These are phyloP conservation scores for Tragelaphus oryx DNA, from an alignment of 2,797 vertebrate species.

Conservation along the genomic window DNA sequence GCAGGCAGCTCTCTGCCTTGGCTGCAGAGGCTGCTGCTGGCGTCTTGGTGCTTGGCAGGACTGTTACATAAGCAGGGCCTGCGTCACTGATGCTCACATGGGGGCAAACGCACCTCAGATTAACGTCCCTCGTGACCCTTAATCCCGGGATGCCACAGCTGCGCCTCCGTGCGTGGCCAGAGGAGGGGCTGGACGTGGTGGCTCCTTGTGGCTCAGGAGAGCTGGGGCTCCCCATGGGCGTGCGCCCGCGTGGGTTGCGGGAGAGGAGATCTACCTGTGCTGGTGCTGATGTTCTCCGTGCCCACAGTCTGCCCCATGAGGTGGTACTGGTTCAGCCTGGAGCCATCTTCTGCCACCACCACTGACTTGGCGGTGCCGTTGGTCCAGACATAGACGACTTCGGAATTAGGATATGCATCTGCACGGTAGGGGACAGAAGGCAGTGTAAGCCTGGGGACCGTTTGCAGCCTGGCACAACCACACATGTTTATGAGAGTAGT, in stretches of 20 bases:
- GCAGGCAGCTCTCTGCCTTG: neutral
- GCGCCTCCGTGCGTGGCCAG: neutral
- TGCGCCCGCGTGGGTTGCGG: fast-evolving
- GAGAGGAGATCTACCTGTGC: slow-evolving; percentile 84
- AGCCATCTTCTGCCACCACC: slow-evolving; percentile 96
- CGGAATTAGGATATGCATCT: slow-evolving; percentile 98
- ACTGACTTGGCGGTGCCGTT: slow-evolving; percentile 91
- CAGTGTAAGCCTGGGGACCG: neutral
- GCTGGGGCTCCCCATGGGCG: fast-evolving
- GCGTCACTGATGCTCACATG: fast-evolving
- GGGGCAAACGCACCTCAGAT: neutral
- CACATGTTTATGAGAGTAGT: slow-evolving; percentile 45
- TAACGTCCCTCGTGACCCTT: neutral
- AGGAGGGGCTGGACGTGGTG: neutral
- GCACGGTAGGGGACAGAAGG: neutral
- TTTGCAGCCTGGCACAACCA: neutral
- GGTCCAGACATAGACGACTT: slow-evolving; percentile 96
- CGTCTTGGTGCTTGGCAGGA: fast-evolving
- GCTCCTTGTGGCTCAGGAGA: neutral
- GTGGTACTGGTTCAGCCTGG: slow-evolving; percentile 96
- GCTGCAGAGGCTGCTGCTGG: neutral
- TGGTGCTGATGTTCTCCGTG: slow-evolving; percentile 94
- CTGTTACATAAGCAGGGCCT: neutral
- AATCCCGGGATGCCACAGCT: neutral
- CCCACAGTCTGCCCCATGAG: slow-evolving; percentile 94